These are phyloP conservation scores for Atethmia centrago DNA, from an alignment of 2,888 invertebrate genomes.

Conservation along the genomic window DNA sequence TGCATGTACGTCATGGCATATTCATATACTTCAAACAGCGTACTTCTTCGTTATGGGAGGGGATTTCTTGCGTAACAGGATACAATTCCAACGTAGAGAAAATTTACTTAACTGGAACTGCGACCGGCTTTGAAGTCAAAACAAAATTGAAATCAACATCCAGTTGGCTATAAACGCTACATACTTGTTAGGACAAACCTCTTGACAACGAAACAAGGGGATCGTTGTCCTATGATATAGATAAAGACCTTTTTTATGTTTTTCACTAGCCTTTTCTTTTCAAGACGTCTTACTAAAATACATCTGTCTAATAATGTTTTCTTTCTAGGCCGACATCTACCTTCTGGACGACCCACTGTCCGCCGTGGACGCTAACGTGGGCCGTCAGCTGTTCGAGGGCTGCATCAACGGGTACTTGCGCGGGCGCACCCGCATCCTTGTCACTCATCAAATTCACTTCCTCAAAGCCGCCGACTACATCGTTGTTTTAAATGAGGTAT, in stretches of 20 bases:
- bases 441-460: constrained; percentile 97
- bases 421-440: constrained; percentile 93
- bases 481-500: constrained; percentile 89
- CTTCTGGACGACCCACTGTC: constrained; percentile 96
- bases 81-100: not conserved
- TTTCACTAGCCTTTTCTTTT: not conserved
- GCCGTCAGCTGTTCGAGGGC: constrained; percentile 94
- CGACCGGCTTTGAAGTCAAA: not conserved
- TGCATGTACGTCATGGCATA: constrained; percentile 43
- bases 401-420: constrained; percentile 93
- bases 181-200: not conserved
- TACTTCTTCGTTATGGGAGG: constrained; percentile 14
- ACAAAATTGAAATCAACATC: not conserved
- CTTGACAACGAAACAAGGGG: not conserved
- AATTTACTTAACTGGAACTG: not conserved
- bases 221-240: not conserved
- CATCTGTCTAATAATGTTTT: not conserved
- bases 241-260: not conserved
- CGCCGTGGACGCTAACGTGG: constrained; percentile 96
- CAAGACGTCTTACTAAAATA: not conserved
- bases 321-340: constrained; percentile 93
- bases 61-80: not conserved
- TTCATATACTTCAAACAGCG: constrained; percentile 36
- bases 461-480: constrained; percentile 92
- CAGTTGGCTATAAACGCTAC: not conserved